Percentiles rank a stretch among this genome's conserved stretches.
Conservation (phyloP, 2,113 vertebrate species). For the Tor tambroides region DNA sequence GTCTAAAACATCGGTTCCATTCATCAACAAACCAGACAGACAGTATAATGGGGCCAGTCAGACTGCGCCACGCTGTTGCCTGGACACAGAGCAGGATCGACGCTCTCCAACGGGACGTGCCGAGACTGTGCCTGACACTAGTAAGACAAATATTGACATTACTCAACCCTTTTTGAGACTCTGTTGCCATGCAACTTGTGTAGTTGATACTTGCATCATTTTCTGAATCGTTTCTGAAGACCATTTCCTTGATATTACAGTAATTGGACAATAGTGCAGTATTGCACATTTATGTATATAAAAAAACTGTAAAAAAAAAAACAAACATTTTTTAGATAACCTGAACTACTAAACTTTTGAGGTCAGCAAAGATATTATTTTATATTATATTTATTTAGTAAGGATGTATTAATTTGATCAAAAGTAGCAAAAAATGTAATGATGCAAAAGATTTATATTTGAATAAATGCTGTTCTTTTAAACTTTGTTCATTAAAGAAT, state of each 20-base stretch:
- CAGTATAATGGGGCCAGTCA: constrained; percentile 42
- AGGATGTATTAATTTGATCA: neutral
- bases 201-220: neutral
- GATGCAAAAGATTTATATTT: neutral
- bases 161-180: neutral
- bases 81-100: constrained; percentile 66
- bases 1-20: constrained; percentile 56
- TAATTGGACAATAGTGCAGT: neutral
- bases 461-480: neutral
- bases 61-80: constrained; percentile 53
- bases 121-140: constrained; percentile 72
- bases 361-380: too few species aligned
- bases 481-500: neutral
- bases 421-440: neutral
- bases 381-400: neutral
- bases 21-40: constrained; percentile 52
- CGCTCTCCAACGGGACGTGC: constrained; percentile 72
- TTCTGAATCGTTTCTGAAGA: neutral
- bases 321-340: neutral
- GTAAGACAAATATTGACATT: constrained; percentile 63
- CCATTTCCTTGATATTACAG: neutral
- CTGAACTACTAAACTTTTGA: neutral
- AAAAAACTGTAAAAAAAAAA: neutral
- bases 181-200: neutral
- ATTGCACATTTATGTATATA: neutral